phyloP scores from a whole-genome alignment of 2,888 invertebrate genomes.

The Achlya flavicornis region DNA sequence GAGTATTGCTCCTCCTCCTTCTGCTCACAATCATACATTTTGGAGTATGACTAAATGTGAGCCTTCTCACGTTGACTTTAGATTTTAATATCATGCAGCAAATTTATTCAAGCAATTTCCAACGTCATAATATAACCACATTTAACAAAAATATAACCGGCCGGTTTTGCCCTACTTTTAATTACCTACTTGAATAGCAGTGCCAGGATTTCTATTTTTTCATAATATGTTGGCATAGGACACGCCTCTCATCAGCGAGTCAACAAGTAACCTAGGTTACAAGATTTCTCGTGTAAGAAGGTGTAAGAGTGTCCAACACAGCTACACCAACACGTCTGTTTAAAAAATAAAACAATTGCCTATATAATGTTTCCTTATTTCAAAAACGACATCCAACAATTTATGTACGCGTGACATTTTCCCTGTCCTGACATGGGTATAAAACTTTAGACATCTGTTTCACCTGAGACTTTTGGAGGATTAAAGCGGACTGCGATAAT shows the following conservation, averaged over 20 bases:
- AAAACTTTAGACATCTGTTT: conserved; percentile 56
- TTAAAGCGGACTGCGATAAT: conserved; percentile 9
- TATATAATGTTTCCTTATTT: conserved; percentile 29
- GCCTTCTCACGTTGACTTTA: conserved; percentile 19
- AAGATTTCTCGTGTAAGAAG: too few species aligned
- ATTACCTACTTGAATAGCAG: too few species aligned
- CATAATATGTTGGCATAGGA: too few species aligned
- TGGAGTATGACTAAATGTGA: conserved; percentile 12
- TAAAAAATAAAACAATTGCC: conserved; percentile 17
- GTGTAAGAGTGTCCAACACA: neutral
- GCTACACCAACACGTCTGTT: neutral
- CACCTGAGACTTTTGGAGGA: conserved; percentile 49
- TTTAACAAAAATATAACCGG: too few species aligned
- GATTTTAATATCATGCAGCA: conserved; percentile 7
- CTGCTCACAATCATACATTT: neutral
- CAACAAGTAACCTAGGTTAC: too few species aligned
- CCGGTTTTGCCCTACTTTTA: too few species aligned
- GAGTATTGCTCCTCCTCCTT: neutral
- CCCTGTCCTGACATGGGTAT: conserved; percentile 57
- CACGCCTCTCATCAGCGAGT: too few species aligned
- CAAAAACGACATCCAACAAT: conserved; percentile 32
- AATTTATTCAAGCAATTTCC: neutral
- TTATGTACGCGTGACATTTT: conserved; percentile 56
- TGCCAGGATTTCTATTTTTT: too few species aligned
- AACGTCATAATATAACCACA: too few species aligned